A percentile compares a stretch with the other conserved stretches of the same genome.
Evolutionary conservation across 92 coral and sea anemone species (phyloP).

Genomic region (Chrysogorgia sp.): DNA sequence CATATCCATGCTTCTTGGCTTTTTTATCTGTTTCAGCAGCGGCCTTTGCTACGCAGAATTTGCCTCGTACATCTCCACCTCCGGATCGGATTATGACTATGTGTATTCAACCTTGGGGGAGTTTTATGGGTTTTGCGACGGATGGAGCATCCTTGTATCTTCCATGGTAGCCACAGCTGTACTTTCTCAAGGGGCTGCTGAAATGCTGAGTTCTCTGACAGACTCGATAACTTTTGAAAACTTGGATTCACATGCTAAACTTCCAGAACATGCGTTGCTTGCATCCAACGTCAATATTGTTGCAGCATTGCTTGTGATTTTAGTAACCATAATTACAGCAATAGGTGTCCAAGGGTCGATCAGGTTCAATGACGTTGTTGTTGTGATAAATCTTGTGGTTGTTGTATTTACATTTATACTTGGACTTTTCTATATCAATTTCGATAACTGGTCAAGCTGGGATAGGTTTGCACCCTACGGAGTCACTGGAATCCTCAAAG

Average conservation of each 20-base stretch:
- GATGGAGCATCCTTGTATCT: conserved; percentile 16
- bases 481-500: conserved; percentile 9
- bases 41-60: conserved; percentile 36
- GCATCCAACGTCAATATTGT: conserved; percentile 22
- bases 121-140: conserved; percentile 22
- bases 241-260: conserved; percentile 4
- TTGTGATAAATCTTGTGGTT: conserved; percentile 24
- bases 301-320: neutral
- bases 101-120: conserved; percentile 26
- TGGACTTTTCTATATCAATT: conserved; percentile 11
- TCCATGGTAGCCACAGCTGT: conserved; percentile 26
- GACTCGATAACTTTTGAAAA: conserved; percentile 9
- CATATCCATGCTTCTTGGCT: conserved; percentile 26
- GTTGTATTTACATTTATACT: conserved; percentile 3
- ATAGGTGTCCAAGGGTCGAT: conserved; percentile 29
- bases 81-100: conserved; percentile 37
- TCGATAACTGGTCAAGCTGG: conserved; percentile 40
- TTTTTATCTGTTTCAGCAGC: conserved; percentile 6
- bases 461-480: conserved; percentile 34
- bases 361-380: conserved; percentile 18
- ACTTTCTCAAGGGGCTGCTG: conserved; percentile 36
- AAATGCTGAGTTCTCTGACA: conserved; percentile 28
- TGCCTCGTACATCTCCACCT: conserved; percentile 20
- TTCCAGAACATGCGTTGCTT: conserved; percentile 28
- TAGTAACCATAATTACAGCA: conserved; percentile 28